These are phyloP conservation scores for Odocoileus virginianus DNA, from an alignment of 2,113 vertebrate species.

Conservation along the genomic window DNA sequence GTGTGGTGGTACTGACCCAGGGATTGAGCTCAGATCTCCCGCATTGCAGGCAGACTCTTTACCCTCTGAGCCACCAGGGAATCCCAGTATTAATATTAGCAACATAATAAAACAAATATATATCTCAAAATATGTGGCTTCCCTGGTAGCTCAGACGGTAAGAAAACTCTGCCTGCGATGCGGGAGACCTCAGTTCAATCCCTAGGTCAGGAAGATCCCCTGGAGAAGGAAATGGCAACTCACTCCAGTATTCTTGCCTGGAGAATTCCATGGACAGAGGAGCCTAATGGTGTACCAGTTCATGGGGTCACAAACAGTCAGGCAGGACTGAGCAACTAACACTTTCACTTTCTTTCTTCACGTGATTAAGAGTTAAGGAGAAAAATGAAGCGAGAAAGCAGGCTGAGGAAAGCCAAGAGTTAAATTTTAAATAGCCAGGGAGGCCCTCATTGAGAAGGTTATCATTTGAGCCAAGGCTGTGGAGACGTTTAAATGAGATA, in stretches of 20 bases:
- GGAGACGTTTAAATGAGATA: neutral
- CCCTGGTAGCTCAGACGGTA: neutral
- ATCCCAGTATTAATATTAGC: neutral
- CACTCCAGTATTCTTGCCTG: neutral
- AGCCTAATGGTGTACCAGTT: neutral
- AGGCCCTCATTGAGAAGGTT: neutral
- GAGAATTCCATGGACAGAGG: neutral
- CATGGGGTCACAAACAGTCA: neutral
- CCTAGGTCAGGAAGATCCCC: neutral
- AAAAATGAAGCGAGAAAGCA: neutral
- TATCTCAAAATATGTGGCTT: neutral
- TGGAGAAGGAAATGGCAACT: neutral
- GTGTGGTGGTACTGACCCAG: neutral
- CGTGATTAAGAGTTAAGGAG: neutral
- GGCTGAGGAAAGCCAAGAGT: neutral
- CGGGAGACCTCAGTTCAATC: neutral
- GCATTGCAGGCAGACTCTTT: neutral
- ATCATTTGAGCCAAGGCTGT: rapidly evolving
- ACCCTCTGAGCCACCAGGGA: neutral
- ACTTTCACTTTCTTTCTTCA: neutral
- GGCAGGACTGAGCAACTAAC: neutral
- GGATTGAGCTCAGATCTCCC: neutral
- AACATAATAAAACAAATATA: neutral
- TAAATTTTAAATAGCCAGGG: neutral
- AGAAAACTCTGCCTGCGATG: neutral